Conservation (phyloP, 1,140 invertebrate species). For the Ips nitidus region DNA sequence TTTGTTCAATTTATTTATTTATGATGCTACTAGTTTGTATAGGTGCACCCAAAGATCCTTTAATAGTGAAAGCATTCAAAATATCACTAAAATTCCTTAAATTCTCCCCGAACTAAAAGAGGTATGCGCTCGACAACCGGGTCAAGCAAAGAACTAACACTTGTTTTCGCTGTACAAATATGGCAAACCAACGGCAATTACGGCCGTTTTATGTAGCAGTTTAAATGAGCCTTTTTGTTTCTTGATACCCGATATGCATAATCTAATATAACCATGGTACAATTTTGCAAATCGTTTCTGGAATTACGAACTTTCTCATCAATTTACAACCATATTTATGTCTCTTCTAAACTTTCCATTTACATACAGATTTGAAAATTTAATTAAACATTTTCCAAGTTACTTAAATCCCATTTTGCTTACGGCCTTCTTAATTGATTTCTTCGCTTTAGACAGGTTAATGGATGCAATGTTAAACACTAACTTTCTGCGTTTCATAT, state of each 20-base stretch:
- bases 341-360: too few relatives aligned
- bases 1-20: too few relatives aligned
- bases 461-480: slow-evolving; percentile 14
- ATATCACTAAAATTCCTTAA: slow-evolving; percentile 6
- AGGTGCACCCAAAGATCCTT: neutral
- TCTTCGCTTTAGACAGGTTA: slow-evolving; percentile 17
- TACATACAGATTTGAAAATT: neutral
- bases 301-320: neutral
- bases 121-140: slow-evolving; percentile 6
- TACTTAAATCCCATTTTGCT: slow-evolving; percentile 15
- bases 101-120: neutral
- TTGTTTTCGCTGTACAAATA: slow-evolving; percentile 17
- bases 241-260: neutral
- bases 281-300: neutral
- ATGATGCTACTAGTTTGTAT: too few relatives aligned
- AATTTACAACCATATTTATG: too few relatives aligned
- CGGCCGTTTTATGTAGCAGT: slow-evolving; percentile 7
- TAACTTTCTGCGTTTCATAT: slow-evolving; percentile 18
- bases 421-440: slow-evolving; percentile 17
- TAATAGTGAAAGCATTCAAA: slow-evolving; percentile 7
- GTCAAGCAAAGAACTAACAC: slow-evolving; percentile 16
- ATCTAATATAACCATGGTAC: slow-evolving; percentile 11
- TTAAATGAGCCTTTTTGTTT: slow-evolving; percentile 10
- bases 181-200: slow-evolving; percentile 12
- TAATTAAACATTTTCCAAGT: neutral